phyloP scores from a whole-genome alignment of 2,888 invertebrate genomes.

The Cantharis lateralis region DNA sequence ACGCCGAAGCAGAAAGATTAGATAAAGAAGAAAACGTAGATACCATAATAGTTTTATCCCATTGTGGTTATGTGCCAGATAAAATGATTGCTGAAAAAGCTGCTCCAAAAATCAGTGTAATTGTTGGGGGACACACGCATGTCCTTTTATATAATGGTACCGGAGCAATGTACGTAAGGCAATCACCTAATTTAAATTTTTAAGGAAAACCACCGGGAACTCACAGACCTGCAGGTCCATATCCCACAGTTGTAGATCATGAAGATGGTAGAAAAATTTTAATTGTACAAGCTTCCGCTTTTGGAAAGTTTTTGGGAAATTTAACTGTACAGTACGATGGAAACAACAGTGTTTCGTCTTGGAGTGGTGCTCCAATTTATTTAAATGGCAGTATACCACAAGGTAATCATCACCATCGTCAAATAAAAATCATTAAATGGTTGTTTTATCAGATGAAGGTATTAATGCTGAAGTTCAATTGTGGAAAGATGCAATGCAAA shows the following conservation, averaged over 20 bases:
- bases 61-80: slow-evolving; percentile 75
- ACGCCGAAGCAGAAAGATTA: slow-evolving; percentile 68
- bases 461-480: slow-evolving; percentile 63
- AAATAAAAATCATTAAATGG: not conserved
- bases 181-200: not conserved
- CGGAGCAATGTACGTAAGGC: not conserved
- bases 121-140: slow-evolving; percentile 85
- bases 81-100: slow-evolving; percentile 67
- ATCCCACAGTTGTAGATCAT: slow-evolving; percentile 73
- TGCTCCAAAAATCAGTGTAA: slow-evolving; percentile 73
- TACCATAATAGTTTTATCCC: slow-evolving; percentile 83
- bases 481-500: slow-evolving; percentile 66
- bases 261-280: slow-evolving; percentile 61
- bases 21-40: slow-evolving; percentile 66
- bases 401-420: not conserved
- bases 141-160: slow-evolving; percentile 71
- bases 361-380: slow-evolving; percentile 73
- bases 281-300: slow-evolving; percentile 74
- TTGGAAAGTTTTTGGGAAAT: slow-evolving; percentile 78
- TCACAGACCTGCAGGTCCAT: slow-evolving; percentile 63
- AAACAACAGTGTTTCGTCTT: slow-evolving; percentile 66
- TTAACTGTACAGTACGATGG: slow-evolving; percentile 73
- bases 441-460: slow-evolving; percentile 59
- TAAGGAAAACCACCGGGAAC: slow-evolving; percentile 53
- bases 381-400: slow-evolving; percentile 62